Evolutionary conservation across 2,888 invertebrate species (phyloP).

Genomic region (Myathropa florea): DNA sequence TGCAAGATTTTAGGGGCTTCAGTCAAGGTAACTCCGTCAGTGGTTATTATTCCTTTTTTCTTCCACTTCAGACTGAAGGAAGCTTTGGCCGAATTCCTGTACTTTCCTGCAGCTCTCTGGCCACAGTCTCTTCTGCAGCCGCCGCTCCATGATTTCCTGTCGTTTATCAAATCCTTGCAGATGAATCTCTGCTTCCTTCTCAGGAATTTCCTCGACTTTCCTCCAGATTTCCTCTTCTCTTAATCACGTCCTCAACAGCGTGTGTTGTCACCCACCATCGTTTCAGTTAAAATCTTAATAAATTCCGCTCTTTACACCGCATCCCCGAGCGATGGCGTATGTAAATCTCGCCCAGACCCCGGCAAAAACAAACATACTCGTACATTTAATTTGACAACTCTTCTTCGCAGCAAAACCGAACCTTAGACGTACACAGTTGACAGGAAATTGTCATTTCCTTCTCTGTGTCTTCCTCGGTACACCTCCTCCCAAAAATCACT

Average conservation of each 20-base stretch:
- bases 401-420: background rate
- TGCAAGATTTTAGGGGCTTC: too few species aligned
- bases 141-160: too few species aligned
- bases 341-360: background rate
- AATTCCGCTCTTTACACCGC: background rate
- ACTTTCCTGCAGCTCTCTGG: too few species aligned
- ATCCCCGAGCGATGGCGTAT: background rate
- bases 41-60: too few species aligned
- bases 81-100: too few species aligned
- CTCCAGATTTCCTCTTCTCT: background rate
- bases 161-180: too few species aligned
- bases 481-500: background rate
- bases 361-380: background rate
- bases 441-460: conserved; percentile 40
- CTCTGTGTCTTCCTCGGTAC: background rate
- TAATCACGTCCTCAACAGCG: background rate
- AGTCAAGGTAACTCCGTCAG: too few species aligned
- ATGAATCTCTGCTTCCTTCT: too few species aligned
- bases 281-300: background rate
- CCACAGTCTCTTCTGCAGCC: too few species aligned
- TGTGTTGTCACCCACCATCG: background rate
- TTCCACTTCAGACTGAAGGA: too few species aligned
- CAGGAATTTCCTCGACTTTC: background rate
- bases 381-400: conserved; percentile 21
- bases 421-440: background rate